Base-by-base conservation (phyloP, 2,888 invertebrate genomes). In the Prostheceraeus crozeri region DNA sequence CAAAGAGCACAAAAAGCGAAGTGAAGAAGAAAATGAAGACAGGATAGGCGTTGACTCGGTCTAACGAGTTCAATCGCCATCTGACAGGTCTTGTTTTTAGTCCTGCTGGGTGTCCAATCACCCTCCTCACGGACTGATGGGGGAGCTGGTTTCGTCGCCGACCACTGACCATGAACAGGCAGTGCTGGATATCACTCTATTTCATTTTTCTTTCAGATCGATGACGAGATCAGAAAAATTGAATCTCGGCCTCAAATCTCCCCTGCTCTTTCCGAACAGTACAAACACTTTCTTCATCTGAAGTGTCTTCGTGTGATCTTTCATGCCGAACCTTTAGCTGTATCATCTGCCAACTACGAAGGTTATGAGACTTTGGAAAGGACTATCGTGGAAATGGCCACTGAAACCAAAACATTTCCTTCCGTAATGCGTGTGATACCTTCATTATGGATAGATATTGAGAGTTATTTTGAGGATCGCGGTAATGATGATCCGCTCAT, bases 391-490 rank as follows among this genome's bases (percentile, higher is more conserved):
- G 60, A 65, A 25, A 62, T 65, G 1, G 70, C 70, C 11, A 68
- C 73, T 23, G 68, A 71, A 54, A 64, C 63, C 2, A 63, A 61
- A 4, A 30, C 48, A 3, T 72, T 72, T 60, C 70, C 70, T 2
- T 64, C 67, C 35, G 70, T 74, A 6, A 67, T 72, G 64, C 65
- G 69, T 35, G 65, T 65, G 8, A 71, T 75, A 36, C 74, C 74
- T 27, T 70, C 71, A 11, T 68, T 74, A 59, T 75, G 75, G 75
- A 64, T 68, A 3, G 72, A 74, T 33, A 72, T 73, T 11, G 71
- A 72, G 60, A 66, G 65, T 36, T 70, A 66, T 56, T 57, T 72
- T 6, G 73, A 72, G 60, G 73, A 73, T 45, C 66, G 66, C 33
- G 72, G 71, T 8, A 70, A 69, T 60, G 62, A 65, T 3, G 66